Evolutionary conservation across 1,140 invertebrate genomes (phyloP).

Genomic region (Pseudomyrmex pallidus): DNA sequence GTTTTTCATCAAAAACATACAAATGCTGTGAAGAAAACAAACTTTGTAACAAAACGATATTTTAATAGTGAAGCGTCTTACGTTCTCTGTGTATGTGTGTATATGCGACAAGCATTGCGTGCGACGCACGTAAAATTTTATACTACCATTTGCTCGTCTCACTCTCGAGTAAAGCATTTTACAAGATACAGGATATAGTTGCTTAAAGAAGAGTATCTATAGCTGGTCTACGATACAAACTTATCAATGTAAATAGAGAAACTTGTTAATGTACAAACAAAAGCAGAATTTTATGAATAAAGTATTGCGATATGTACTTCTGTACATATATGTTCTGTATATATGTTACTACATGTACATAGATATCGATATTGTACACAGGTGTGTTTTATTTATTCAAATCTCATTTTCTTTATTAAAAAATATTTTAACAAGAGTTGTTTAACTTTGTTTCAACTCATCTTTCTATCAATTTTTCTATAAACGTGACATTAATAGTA

Average conservation of each 20-base stretch:
- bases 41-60: conserved; percentile 28
- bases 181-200: conserved; percentile 49
- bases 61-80: not conserved
- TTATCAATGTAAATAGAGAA: conserved; percentile 66
- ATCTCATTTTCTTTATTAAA: not conserved
- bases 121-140: conserved; percentile 53
- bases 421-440: not conserved
- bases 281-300: conserved; percentile 62
- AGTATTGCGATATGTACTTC: conserved; percentile 26
- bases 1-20: not conserved
- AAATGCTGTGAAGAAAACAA: conserved; percentile 34
- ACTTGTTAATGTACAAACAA: conserved; percentile 73
- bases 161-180: conserved; percentile 61
- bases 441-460: not conserved
- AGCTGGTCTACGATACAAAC: conserved; percentile 28
- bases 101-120: too few species aligned
- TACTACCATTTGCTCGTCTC: conserved; percentile 43
- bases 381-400: not conserved
- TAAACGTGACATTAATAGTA: not conserved
- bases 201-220: conserved; percentile 1
- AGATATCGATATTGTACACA: conserved; percentile 15
- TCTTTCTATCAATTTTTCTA: not conserved
- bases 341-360: not conserved
- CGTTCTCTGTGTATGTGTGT: not conserved
- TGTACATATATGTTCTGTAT: too few species aligned